Evolutionary conservation across 2,888 invertebrate species (phyloP).

Genomic region (Spisula subtruncata): DNA sequence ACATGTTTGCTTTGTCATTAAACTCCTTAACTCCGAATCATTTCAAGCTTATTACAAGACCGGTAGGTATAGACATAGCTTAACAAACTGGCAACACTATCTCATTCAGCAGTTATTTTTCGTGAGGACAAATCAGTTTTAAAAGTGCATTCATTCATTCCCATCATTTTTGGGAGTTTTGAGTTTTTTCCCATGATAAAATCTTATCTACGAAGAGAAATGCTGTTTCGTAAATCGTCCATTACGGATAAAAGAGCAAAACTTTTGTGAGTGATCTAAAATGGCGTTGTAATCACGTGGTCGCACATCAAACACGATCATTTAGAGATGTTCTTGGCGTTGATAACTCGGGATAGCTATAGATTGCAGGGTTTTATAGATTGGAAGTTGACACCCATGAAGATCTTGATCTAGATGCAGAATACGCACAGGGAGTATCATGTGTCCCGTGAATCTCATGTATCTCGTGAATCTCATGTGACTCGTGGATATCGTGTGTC

Average conservation of each 20-base stretch:
- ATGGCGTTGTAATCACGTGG: background rate
- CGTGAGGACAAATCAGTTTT: no score
- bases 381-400: background rate
- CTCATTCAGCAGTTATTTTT: no score
- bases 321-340: background rate
- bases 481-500: background rate
- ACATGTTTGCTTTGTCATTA: no score
- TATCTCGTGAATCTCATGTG: background rate
- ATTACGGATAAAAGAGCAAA: no score
- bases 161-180: background rate
- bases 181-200: conserved; percentile 6
- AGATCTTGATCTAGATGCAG: background rate
- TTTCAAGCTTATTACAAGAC: no score
- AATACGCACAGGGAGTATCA: background rate
- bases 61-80: no score
- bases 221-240: background rate
- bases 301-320: background rate
- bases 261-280: no score
- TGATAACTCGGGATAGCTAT: conserved; percentile 1
- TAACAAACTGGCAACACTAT: no score
- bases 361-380: conserved; percentile 1
- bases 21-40: no score
- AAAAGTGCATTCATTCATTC: no score
- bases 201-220: background rate
- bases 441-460: background rate